A percentile compares a stretch with the other conserved stretches of the same genome.
These are phyloP conservation scores for Spheniscus humboldti DNA, from an alignment of 2,797 vertebrate species.

Conservation along the genomic window DNA sequence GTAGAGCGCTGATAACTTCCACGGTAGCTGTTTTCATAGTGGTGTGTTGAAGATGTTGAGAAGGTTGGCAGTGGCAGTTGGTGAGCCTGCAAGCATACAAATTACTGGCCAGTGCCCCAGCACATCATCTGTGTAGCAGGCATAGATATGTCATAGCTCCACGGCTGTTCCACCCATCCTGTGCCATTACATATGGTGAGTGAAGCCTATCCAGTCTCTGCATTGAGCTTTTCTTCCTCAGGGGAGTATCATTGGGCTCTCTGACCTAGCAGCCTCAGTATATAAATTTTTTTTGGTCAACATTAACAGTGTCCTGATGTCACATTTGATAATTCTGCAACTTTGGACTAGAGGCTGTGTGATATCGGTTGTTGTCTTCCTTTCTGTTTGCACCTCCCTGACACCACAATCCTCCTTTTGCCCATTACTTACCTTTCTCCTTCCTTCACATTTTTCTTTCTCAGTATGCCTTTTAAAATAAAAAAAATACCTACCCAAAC, in stretches of 20 bases:
- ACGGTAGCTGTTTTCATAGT: neutral
- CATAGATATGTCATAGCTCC: neutral
- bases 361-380: fast-evolving
- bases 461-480: neutral
- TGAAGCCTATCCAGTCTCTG: neutral
- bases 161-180: slow-evolving; percentile 6
- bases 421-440: neutral
- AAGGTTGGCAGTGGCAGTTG: neutral
- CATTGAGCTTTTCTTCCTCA: neutral
- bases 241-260: neutral
- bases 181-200: neutral
- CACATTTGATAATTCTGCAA: neutral
- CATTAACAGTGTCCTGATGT: neutral
- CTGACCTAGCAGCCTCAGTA: neutral
- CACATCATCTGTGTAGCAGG: neutral
- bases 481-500: neutral
- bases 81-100: neutral
- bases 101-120: slow-evolving; percentile 7
- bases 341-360: neutral
- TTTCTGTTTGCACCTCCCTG: neutral
- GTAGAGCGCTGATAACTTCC: neutral
- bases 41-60: neutral
- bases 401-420: neutral
- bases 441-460: neutral
- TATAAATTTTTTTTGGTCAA: neutral